phyloP scores from a whole-genome alignment of 2,113 vertebrate species.

The Atherinomorus stipes region DNA sequence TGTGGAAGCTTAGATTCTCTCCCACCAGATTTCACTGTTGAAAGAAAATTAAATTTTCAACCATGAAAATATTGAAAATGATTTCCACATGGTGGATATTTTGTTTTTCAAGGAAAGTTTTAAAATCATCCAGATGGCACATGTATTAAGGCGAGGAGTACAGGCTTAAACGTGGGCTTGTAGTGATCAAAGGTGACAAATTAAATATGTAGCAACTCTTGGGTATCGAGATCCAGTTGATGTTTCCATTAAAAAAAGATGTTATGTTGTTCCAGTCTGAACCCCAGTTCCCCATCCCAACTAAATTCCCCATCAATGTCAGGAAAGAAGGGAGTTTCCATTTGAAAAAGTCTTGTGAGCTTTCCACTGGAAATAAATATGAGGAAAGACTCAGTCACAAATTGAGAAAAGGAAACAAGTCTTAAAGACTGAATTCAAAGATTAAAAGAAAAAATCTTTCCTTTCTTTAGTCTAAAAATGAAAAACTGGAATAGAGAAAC shows the following conservation, averaged over 20 bases:
- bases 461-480: not conserved
- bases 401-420: slow-evolving; percentile 10
- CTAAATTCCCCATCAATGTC: slow-evolving; percentile 60
- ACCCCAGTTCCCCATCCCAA: slow-evolving; percentile 47
- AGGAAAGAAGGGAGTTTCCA: slow-evolving; percentile 64
- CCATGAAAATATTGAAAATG: slow-evolving; percentile 18
- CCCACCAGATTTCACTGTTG: slow-evolving; percentile 7
- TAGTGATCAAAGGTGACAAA: slow-evolving; percentile 24
- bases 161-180: not conserved
- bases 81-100: slow-evolving; percentile 70
- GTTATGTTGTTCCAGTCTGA: slow-evolving; percentile 37
- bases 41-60: slow-evolving; percentile 23
- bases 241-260: slow-evolving; percentile 50
- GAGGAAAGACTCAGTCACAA: slow-evolving; percentile 17
- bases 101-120: slow-evolving; percentile 29
- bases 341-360: slow-evolving; percentile 32
- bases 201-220: slow-evolving; percentile 7
- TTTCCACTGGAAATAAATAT: slow-evolving; percentile 46
- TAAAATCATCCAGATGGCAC: slow-evolving; percentile 50
- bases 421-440: not conserved
- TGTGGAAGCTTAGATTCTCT: not conserved
- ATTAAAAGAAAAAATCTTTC: not conserved
- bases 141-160: slow-evolving; percentile 1
- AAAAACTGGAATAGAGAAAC: not conserved
- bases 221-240: slow-evolving; percentile 14